phyloP scores from a whole-genome alignment of 2,113 vertebrate species.

The Mus spicilegus region DNA sequence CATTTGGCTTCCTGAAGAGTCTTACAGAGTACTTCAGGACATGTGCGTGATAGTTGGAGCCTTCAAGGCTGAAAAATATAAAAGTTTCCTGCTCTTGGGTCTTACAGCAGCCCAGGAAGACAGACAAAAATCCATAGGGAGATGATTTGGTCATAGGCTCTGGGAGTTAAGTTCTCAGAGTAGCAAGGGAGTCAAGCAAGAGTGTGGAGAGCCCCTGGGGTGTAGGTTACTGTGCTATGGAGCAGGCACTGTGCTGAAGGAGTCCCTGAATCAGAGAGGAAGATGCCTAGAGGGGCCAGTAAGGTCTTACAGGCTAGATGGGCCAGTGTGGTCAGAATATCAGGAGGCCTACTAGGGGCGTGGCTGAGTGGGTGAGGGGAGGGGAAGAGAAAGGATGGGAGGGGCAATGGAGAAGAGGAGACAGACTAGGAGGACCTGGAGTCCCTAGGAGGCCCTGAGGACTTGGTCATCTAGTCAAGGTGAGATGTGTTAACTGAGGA shows the following conservation, averaged over 20 bases:
- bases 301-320: neutral
- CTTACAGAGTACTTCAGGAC: neutral
- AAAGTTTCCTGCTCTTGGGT: neutral
- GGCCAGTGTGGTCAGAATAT: neutral
- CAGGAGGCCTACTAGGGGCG: neutral
- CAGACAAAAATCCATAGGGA: fast-evolving
- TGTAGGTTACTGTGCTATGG: too few relatives aligned
- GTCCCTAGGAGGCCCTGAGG: too few relatives aligned
- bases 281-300: neutral
- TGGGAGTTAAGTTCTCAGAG: neutral
- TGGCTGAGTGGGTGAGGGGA: too few relatives aligned
- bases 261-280: neutral
- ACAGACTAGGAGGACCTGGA: neutral
- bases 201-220: neutral
- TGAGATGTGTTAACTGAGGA: neutral
- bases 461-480: neutral
- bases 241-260: too few relatives aligned
- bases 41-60: too few relatives aligned
- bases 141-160: too few relatives aligned
- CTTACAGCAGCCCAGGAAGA: neutral
- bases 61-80: neutral
- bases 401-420: too few relatives aligned
- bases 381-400: too few relatives aligned
- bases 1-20: fast-evolving
- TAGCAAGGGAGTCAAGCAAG: neutral